A percentile compares a stretch with the other conserved stretches of the same genome.
These are phyloP conservation scores for Melanchra persicariae DNA, from an alignment of 2,888 invertebrate genomes.

Conservation along the genomic window DNA sequence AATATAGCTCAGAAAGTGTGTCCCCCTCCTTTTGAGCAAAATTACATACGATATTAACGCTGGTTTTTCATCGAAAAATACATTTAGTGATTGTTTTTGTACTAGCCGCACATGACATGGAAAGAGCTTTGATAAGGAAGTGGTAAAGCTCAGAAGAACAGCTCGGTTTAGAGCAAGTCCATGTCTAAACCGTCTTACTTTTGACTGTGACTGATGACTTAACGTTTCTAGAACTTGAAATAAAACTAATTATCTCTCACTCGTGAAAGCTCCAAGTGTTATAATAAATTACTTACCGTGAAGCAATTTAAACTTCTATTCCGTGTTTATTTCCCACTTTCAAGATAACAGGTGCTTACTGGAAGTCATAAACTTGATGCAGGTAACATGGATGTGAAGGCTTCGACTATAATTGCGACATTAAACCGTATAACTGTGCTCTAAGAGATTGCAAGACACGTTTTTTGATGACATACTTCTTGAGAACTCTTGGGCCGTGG, in stretches of 20 bases:
- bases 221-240: slow-evolving; percentile 5
- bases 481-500: too few species aligned
- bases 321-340: slow-evolving; percentile 34
- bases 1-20: too few species aligned
- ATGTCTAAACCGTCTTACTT: slow-evolving; percentile 7
- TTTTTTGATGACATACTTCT: not conserved
- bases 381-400: slow-evolving; percentile 20
- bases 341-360: slow-evolving; percentile 31
- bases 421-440: slow-evolving; percentile 8
- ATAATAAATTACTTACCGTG: slow-evolving; percentile 32
- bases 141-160: not conserved
- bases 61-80: not conserved
- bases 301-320: slow-evolving; percentile 29
- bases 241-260: not conserved
- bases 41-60: too few species aligned
- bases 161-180: slow-evolving; percentile 8
- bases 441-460: not conserved
- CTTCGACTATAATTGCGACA: slow-evolving; percentile 27
- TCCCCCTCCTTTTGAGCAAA: too few species aligned
- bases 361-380: slow-evolving; percentile 28
- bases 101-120: slow-evolving; percentile 1
- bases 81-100: not conserved
- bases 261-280: slow-evolving; percentile 11
- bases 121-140: slow-evolving; percentile 2
- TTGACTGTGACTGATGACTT: slow-evolving; percentile 30